Base-by-base conservation (phyloP, 2,797 vertebrate species). In the Phalanger gymnotis region DNA sequence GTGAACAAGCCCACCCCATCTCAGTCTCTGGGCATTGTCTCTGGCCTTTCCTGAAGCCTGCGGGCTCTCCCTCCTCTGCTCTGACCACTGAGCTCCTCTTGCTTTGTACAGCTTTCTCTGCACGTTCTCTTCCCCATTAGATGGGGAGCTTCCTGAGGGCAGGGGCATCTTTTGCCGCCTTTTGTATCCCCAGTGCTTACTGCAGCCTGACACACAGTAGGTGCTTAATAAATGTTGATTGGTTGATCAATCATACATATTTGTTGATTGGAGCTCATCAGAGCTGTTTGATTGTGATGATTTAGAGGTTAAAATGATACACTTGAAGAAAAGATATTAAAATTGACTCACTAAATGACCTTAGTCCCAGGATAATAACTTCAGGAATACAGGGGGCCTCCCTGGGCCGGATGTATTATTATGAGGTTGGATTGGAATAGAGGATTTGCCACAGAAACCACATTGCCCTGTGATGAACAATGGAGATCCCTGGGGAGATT, bases 381-480 rank as follows among this genome's bases (percentile, higher is more conserved):
- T 2, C 66, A 22, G n/a, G n/a, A 40, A 40, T 40, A 40, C n/a
- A 40, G 3, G 22, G 22, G 73, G 2, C 7, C 22, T 27, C 7
- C 19, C 66, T 4, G 7, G 19, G 22, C 22, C 11, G 3, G 40
- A 11, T 7, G 1, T 13, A 1, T 16, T 13, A 1, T 16, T 10
- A 9, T 0, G 7, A 73, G 73, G 19, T 3, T 25, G 73, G 73
- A 25, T 25, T 10, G 9, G 73, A 81, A 47, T 3, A 47, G 58
- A 66, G 31, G 31, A 14, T 14, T 66, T 11, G 12, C 58, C 31
- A 0, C 3, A 7, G 31, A 16, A 66, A 34, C 31, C 13, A 1
- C 58, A n/a, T 66, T 1, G 11, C 34, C 31, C 28, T 66, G 3
- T 34, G 58, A 34, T 34, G 12, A 16, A 16, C 31, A 66, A 31